Conservation (phyloP, 2,113 vertebrate genomes). For the Burhinus oedicnemus region DNA sequence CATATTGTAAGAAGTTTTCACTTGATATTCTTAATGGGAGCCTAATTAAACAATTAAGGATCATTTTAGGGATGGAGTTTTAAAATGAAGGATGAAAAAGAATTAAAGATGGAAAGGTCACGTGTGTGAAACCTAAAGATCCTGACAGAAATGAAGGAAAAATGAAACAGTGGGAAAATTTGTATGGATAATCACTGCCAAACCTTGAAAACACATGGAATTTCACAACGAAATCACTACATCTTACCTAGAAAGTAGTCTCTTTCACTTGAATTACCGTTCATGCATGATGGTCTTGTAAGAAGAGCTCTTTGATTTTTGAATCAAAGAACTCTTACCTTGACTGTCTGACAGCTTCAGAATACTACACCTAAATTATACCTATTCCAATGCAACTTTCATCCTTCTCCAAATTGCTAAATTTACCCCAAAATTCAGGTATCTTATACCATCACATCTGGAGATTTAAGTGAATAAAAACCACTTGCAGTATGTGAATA, state of each 20-base stretch:
- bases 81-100: background rate
- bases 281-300: background rate
- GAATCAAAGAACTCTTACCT: background rate
- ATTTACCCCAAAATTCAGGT: background rate
- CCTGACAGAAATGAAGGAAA: background rate
- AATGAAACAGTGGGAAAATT: background rate
- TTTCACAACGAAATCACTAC: background rate
- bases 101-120: background rate
- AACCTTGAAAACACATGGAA: background rate
- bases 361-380: background rate
- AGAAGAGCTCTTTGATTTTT: background rate
- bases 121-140: background rate
- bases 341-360: background rate
- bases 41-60: background rate
- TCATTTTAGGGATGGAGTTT: background rate
- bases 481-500: background rate
- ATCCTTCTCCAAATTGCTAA: background rate
- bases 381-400: background rate
- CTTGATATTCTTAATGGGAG: background rate
- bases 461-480: background rate
- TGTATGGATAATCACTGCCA: background rate
- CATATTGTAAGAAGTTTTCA: background rate
- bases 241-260: background rate
- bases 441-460: background rate
- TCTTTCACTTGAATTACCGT: background rate